These are phyloP conservation scores for Drosophila biarmipes DNA, from an alignment of 1,140 invertebrate species.

Conservation along the genomic window DNA sequence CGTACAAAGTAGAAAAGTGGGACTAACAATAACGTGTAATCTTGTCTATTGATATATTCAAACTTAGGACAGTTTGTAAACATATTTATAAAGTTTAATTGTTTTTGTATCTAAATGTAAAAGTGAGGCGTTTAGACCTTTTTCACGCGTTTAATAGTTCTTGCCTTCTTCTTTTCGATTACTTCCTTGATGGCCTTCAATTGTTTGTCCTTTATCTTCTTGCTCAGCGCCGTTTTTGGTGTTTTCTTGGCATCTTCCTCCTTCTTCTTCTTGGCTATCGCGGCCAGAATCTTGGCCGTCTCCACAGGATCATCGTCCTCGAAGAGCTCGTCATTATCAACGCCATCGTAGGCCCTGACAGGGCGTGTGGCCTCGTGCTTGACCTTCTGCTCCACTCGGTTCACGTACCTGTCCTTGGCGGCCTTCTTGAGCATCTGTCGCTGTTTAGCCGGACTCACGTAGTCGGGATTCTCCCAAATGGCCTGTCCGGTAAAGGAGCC, in stretches of 20 bases:
- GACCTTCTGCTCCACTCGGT: conserved; percentile 91
- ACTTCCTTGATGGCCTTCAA: conserved; percentile 64
- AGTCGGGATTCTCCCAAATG: conserved; percentile 97
- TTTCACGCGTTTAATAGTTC: conserved; percentile 55
- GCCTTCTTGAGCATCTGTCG: conserved; percentile 89
- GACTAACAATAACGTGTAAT: conserved; percentile 26
- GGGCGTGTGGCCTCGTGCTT: conserved; percentile 89
- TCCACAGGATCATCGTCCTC: conserved; percentile 85
- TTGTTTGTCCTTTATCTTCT: conserved; percentile 81
- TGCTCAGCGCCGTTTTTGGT: conserved; percentile 58
- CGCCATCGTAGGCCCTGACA: conserved; percentile 88
- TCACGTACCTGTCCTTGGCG: conserved; percentile 91
- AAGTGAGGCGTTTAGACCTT: conserved; percentile 52
- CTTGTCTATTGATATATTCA: conserved; percentile 47
- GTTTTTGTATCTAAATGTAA: conserved; percentile 63
- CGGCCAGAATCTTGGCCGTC: conserved; percentile 76
- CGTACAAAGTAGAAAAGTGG: conserved; percentile 36
- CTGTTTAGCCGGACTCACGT: conserved; percentile 95
- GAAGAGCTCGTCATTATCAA: conserved; percentile 85
- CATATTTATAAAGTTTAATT: conserved; percentile 64
- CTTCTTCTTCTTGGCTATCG: conserved; percentile 68
- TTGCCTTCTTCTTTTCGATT: conserved; percentile 72
- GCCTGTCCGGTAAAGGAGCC: conserved; percentile 97
- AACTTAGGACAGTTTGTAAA: conserved; percentile 54
- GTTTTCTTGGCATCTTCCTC: conserved; percentile 46